A percentile compares a stretch with the other conserved stretches of the same genome.
Evolutionary conservation across 2,888 invertebrate genomes (phyloP).

Genomic region (Synergus gifuensis): DNA sequence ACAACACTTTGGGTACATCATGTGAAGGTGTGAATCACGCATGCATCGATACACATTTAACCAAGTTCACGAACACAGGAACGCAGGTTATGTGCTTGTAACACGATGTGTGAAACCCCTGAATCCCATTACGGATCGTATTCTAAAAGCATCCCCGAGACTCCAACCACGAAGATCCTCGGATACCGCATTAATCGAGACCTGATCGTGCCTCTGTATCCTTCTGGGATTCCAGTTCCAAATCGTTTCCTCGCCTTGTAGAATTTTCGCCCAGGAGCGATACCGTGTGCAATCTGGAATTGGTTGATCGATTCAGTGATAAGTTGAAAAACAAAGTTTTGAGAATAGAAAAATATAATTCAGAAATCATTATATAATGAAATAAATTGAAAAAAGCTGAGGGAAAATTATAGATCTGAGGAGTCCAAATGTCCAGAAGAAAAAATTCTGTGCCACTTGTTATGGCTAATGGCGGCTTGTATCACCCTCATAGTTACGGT

Average conservation of each 20-base stretch:
- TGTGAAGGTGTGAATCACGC: conserved; percentile 43
- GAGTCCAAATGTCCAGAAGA: neutral
- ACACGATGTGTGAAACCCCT: conserved; percentile 30
- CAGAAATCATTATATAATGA: too few species aligned
- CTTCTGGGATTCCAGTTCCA: conserved; percentile 24
- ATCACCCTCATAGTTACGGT: conserved; percentile 63
- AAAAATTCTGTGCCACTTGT: conserved; percentile 51
- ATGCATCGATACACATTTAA: conserved; percentile 53
- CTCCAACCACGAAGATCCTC: conserved; percentile 6
- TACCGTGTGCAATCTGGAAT: conserved; percentile 15
- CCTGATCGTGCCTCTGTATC: conserved; percentile 37
- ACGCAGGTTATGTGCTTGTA: conserved; percentile 9
- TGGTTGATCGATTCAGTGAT: conserved; percentile 25
- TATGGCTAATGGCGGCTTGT: conserved; percentile 64
- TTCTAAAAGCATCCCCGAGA: neutral
- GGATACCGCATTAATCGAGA: conserved; percentile 35
- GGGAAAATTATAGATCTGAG: neutral
- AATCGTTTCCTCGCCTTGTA: conserved; percentile 33
- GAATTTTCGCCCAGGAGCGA: conserved; percentile 46
- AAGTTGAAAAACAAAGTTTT: neutral
- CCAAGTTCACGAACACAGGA: conserved; percentile 49
- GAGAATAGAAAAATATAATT: too few species aligned
- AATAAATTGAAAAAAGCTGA: neutral
- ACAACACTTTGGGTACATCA: conserved; percentile 45
- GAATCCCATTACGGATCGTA: neutral